Percentiles rank a stretch among this genome's conserved stretches.
Evolutionary conservation across 2,888 invertebrate genomes (phyloP).

Genomic region (Rhaphigaster nebulosa): DNA sequence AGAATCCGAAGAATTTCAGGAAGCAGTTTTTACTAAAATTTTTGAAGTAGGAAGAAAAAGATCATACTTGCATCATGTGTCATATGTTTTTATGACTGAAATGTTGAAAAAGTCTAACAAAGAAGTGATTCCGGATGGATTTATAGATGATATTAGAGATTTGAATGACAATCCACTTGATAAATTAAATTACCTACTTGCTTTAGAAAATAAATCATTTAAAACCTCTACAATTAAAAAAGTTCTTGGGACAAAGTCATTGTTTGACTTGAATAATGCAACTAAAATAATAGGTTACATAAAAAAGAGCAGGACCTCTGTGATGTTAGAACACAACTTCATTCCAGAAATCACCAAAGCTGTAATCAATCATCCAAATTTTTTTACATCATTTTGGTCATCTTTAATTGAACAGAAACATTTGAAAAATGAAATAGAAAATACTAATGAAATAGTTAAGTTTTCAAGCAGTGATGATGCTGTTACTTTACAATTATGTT

Average conservation of each 20-base stretch:
- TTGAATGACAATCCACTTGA: conserved; percentile 54
- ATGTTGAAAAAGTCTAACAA: conserved; percentile 4
- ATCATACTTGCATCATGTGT: conserved; percentile 51
- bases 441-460: not conserved
- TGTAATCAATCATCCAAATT: conserved; percentile 15
- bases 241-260: conserved; percentile 31
- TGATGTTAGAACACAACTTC: conserved; percentile 44
- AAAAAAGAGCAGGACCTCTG: conserved; percentile 32
- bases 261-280: conserved; percentile 47
- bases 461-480: conserved; percentile 14
- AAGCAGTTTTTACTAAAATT: conserved; percentile 21
- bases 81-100: conserved; percentile 32
- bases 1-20: not conserved
- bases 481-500: conserved; percentile 18
- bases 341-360: not conserved
- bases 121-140: conserved; percentile 21
- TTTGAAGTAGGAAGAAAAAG: conserved; percentile 50
- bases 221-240: conserved; percentile 52
- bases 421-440: conserved; percentile 12
- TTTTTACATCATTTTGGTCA: conserved; percentile 49
- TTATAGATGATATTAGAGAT: conserved; percentile 51
- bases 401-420: conserved; percentile 40
- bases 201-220: conserved; percentile 14
- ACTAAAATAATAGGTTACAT: conserved; percentile 8
- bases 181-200: conserved; percentile 48